Conservation (phyloP, 2,113 vertebrate genomes). For the Casuarius casuarius region DNA sequence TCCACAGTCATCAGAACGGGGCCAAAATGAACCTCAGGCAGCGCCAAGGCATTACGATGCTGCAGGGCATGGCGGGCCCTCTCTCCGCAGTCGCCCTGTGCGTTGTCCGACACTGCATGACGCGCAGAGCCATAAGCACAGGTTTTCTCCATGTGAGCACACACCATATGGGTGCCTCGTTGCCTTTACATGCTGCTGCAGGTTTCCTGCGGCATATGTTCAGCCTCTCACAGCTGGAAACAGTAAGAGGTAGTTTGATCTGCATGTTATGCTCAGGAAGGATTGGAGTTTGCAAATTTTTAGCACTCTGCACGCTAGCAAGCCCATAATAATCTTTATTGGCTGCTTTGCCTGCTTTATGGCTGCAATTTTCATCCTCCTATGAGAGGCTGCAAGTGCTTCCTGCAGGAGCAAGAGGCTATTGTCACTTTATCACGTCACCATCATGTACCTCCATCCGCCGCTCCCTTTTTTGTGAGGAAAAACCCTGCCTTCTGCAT, state of each 20-base stretch:
- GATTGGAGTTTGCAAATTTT: constrained; percentile 24
- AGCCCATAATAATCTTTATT: neutral
- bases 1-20: neutral
- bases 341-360: neutral
- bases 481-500: neutral
- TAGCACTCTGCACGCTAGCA: neutral
- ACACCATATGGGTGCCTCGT: neutral
- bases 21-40: neutral
- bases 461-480: neutral
- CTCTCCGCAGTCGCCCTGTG: neutral
- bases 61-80: neutral
- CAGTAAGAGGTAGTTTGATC: constrained; percentile 27
- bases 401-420: neutral
- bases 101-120: neutral
- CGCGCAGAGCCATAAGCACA: neutral
- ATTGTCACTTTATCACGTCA: neutral
- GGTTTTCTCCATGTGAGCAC: neutral
- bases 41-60: neutral
- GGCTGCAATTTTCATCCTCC: neutral
- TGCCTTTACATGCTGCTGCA: neutral
- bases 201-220: neutral
- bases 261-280: neutral
- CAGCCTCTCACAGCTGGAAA: constrained; percentile 42
- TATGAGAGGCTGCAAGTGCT: neutral
- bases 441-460: neutral